Conservation (phyloP, 2,113 vertebrate species). For the Thalassarche chlororhynchos region DNA sequence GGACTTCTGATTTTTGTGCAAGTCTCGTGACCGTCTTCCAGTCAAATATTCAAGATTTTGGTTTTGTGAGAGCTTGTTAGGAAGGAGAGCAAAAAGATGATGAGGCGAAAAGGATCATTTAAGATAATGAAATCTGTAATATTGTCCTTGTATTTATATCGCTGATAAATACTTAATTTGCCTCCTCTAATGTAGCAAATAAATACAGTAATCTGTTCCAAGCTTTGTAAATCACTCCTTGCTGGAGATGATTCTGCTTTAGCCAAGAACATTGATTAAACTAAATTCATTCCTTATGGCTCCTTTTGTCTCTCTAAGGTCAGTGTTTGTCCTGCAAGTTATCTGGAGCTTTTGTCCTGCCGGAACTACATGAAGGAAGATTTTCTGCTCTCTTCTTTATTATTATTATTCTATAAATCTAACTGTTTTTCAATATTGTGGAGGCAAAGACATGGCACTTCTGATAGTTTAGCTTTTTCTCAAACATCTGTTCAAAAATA, state of each 20-base stretch:
- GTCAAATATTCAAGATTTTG: not conserved
- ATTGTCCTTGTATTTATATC: not conserved
- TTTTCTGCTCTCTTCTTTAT: not conserved
- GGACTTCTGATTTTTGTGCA: not conserved
- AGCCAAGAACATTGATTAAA: not conserved
- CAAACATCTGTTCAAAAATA: not conserved
- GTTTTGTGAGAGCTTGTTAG: not conserved
- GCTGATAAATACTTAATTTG: not conserved
- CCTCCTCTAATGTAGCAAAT: not conserved
- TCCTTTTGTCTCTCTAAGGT: not conserved
- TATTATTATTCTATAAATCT: not conserved
- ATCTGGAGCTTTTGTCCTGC: not conserved
- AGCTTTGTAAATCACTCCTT: not conserved
- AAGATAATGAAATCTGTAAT: not conserved
- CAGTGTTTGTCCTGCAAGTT: not conserved
- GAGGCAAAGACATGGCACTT: not conserved
- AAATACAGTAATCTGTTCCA: not conserved
- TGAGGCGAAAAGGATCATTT: not conserved
- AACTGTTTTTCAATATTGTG: not conserved
- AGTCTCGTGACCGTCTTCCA: not conserved
- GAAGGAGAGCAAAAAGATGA: not conserved
- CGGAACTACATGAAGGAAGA: not conserved
- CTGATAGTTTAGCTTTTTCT: not conserved
- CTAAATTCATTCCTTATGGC: constrained; percentile 23
- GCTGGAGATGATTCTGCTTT: not conserved